phyloP scores from a whole-genome alignment of 2,888 invertebrate species.

The Sicus ferrugineus region DNA sequence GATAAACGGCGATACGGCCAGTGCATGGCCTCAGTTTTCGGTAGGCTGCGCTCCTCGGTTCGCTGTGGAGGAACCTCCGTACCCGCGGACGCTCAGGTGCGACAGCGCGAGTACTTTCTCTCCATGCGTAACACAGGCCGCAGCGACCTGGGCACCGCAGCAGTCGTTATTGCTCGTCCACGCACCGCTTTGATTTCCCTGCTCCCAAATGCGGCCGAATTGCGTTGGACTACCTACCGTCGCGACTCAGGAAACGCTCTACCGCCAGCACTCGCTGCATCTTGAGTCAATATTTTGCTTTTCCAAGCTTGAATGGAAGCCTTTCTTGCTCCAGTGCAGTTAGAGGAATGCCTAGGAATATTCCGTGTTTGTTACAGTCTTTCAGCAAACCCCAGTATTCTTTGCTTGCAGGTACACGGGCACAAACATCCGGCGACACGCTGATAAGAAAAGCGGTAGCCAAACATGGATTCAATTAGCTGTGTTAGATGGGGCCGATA shows the following conservation, averaged over 20 bases:
- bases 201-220: not conserved
- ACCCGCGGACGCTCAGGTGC: not conserved
- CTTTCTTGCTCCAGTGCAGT: not conserved
- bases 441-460: slow-evolving; percentile 42
- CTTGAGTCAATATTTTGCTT: not conserved
- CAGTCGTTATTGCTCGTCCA: not conserved
- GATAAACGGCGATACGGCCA: not conserved
- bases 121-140: not conserved
- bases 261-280: not conserved
- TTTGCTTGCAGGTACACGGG: not conserved
- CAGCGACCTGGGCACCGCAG: not conserved
- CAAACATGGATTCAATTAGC: slow-evolving; percentile 36
- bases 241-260: not conserved
- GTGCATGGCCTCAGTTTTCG: not conserved
- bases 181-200: not conserved
- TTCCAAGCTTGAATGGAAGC: not conserved
- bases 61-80: not conserved
- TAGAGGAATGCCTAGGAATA: not conserved
- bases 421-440: slow-evolving; percentile 46
- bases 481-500: slow-evolving; percentile 11
- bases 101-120: not conserved
- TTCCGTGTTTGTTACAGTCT: not conserved
- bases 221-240: not conserved
- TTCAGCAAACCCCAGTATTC: not conserved
- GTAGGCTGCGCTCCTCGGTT: too few species aligned